Evolutionary conservation across 2,113 vertebrate species (phyloP).

Genomic region (Bolborhynchus lineola): DNA sequence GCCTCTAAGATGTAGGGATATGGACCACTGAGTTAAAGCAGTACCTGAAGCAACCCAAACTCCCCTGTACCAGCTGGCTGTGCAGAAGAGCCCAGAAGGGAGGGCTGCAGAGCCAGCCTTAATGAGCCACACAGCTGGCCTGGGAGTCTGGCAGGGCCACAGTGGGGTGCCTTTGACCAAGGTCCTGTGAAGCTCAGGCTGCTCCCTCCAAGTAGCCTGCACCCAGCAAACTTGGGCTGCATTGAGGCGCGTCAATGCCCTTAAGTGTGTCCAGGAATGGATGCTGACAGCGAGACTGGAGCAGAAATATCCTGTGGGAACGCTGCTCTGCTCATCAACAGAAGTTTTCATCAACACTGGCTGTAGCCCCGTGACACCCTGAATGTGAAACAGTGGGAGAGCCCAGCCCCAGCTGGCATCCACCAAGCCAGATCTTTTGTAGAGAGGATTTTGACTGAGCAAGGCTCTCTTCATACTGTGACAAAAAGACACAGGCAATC

Average conservation of each 20-base stretch:
- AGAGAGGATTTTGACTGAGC: background rate
- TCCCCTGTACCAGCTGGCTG: background rate
- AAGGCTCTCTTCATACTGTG: background rate
- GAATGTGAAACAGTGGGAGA: fast-evolving
- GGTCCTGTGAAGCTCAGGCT: fast-evolving
- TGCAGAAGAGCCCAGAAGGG: background rate
- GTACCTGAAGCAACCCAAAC: too few relatives aligned
- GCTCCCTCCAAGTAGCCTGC: fast-evolving
- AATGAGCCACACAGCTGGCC: background rate
- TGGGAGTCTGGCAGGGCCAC: background rate
- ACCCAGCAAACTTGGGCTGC: background rate
- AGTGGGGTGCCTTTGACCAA: background rate
- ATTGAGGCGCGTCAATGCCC: fast-evolving
- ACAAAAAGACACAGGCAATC: background rate
- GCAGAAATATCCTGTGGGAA: background rate
- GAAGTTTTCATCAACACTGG: background rate
- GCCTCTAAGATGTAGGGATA: too few relatives aligned
- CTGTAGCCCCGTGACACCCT: background rate
- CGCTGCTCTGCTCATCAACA: fast-evolving
- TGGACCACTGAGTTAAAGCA: background rate
- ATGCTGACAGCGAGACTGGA: fast-evolving
- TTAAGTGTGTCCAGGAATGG: fast-evolving
- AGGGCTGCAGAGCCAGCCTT: background rate
- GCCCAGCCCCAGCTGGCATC: fast-evolving
- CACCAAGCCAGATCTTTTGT: background rate